Conservation (phyloP, 2,888 invertebrate genomes). For the Dicyrtoma fusca region DNA sequence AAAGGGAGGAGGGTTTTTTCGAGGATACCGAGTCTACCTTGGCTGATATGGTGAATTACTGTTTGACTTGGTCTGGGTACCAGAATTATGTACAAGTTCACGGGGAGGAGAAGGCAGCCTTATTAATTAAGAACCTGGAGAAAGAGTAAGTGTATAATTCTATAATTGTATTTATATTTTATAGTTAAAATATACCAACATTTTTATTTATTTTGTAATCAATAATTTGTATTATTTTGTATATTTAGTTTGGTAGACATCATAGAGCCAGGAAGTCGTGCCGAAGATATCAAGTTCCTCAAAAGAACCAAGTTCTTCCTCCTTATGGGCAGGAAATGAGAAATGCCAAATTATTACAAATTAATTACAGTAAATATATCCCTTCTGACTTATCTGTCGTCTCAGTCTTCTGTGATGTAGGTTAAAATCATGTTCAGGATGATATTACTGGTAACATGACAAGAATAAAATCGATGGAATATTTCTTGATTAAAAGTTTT, state of each 20-base stretch:
- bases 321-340: constrained; percentile 45
- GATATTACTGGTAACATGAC: no score
- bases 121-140: constrained; percentile 57
- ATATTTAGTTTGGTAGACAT: constrained; percentile 44
- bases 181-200: no score
- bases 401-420: no score
- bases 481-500: no score
- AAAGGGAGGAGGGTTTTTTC: constrained; percentile 57
- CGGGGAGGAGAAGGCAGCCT: constrained; percentile 56
- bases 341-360: no score
- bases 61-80: constrained; percentile 59
- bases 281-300: constrained; percentile 42
- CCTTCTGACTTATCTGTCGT: no score
- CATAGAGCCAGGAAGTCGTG: constrained; percentile 35
- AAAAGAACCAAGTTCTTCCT: constrained; percentile 47
- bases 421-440: no score
- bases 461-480: no score
- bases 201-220: no score
- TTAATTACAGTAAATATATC: no score
- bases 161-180: no score
- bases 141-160: constrained; percentile 50
- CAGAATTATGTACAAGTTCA: constrained; percentile 57
- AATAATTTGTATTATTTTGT: no score
- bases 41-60: constrained; percentile 58
- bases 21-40: constrained; percentile 57